A percentile compares a stretch with the other conserved stretches of the same genome.
These are phyloP conservation scores for Psettodes erumei DNA, from an alignment of 2,113 vertebrate genomes.

Conservation along the genomic window DNA sequence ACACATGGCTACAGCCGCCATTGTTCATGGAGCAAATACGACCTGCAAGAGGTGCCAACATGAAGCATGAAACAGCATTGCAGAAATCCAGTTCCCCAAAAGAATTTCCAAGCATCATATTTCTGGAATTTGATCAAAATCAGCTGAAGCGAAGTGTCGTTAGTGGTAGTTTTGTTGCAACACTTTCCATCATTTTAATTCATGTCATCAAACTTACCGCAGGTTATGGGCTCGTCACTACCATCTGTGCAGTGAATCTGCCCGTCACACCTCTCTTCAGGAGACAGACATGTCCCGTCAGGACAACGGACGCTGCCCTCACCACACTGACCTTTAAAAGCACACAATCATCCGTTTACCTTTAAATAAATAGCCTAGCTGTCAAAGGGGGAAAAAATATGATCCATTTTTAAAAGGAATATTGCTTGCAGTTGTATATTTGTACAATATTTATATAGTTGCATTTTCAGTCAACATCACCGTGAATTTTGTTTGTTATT, in stretches of 20 bases:
- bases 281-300: slow-evolving; percentile 71
- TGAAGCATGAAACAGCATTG: neutral
- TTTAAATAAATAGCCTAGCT: no score
- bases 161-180: no score
- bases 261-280: slow-evolving; percentile 77
- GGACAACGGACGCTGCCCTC: slow-evolving; percentile 66
- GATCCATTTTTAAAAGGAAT: no score
- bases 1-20: slow-evolving; percentile 86
- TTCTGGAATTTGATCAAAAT: neutral
- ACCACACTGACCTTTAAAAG: slow-evolving; percentile 60
- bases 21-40: slow-evolving; percentile 84
- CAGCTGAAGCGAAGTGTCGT: neutral
- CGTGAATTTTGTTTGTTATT: neutral
- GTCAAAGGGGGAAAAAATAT: no score
- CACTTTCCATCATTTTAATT: neutral
- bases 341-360: neutral
- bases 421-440: no score
- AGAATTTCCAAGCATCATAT: neutral
- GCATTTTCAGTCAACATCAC: no score
- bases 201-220: slow-evolving; percentile 57
- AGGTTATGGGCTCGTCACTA: slow-evolving; percentile 78
- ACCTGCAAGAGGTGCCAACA: slow-evolving; percentile 70
- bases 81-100: neutral
- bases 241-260: slow-evolving; percentile 74
- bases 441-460: no score